These are phyloP conservation scores for Aromia moschata DNA, from an alignment of 2,888 invertebrate species.

Conservation along the genomic window DNA sequence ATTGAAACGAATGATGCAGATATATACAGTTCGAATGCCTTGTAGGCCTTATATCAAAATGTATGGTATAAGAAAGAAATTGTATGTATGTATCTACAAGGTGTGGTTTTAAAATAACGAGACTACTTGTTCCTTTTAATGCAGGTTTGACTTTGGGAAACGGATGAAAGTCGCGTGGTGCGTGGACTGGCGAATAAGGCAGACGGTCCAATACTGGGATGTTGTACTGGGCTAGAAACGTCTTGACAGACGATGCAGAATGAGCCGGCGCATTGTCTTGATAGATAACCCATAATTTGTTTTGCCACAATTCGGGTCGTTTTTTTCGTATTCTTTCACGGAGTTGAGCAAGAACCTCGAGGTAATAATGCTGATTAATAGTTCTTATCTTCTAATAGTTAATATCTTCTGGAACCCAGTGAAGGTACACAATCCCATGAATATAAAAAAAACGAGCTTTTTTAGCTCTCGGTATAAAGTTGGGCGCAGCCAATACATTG, in stretches of 20 bases:
- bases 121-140: conserved; percentile 16
- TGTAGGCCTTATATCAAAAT: too few relatives aligned
- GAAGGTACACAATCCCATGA: neutral
- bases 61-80: too few relatives aligned
- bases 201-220: conserved; percentile 22
- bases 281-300: conserved; percentile 27
- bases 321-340: conserved; percentile 26
- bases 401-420: neutral
- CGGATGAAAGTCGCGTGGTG: conserved; percentile 36
- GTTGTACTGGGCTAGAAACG: neutral
- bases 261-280: conserved; percentile 14
- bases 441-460: too few relatives aligned
- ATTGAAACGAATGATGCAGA: too few relatives aligned
- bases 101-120: conserved; percentile 3
- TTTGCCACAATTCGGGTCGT: conserved; percentile 37
- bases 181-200: conserved; percentile 29
- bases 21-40: too few relatives aligned
- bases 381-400: too few relatives aligned
- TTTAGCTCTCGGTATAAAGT: too few relatives aligned
- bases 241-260: neutral
- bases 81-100: too few relatives aligned
- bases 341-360: conserved; percentile 9
- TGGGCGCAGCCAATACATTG: too few relatives aligned
- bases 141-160: conserved; percentile 9
- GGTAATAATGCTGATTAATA: conserved; percentile 10